Base-by-base conservation (phyloP, 2,888 invertebrate genomes). In the Acanthosepion lycidas region DNA sequence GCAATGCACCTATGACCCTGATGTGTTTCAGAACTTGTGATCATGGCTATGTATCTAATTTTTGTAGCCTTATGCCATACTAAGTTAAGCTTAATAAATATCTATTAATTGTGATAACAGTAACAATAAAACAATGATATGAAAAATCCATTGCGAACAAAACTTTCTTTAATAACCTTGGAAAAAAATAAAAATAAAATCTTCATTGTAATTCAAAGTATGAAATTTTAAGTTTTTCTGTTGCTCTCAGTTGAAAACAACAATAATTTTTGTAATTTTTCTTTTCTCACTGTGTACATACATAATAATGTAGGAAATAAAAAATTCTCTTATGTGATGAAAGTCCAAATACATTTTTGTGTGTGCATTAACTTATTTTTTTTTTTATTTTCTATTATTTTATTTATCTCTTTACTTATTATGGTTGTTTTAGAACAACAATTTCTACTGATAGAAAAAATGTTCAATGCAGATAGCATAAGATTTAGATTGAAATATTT, bases 131-230 rank as follows among this genome's bases (percentile, higher is more conserved):
- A 78, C 15, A 78, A 59, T n/a, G n/a, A n/a, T 59, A 59, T 23
- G 23, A 59, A 20, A 59, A 59, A 59, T 59, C 59, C 4, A 26
- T 59, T 59, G 59, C 4, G 59, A 59, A 59, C 23, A 59, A 59
- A 59, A 59, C 59, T 59, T 59, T 59, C 59, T 6, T 59, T 23
- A 59, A 59, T 23, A 59, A 59, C 23, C 59, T 59, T 59, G 59
- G 23, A 59, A 59, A 59, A 59, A 20, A 59, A 20, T 6, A 0
- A 12, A 33, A n/a, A 28, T 12, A 78, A 33, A 78, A 78, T n/a
- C 78, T n/a, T 78, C 78, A 78, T 78, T 78, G 78, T 78, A n/a
- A 78, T 78, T 78, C 78, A 78, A n/a, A 33, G 33, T n/a, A 78
- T n/a, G 78, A 78, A 78, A 78, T 78, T 78, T 33, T n/a, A 78